Evolutionary conservation across 2,113 vertebrate species (phyloP).

Genomic region (Melanotaenia duboulayi): DNA sequence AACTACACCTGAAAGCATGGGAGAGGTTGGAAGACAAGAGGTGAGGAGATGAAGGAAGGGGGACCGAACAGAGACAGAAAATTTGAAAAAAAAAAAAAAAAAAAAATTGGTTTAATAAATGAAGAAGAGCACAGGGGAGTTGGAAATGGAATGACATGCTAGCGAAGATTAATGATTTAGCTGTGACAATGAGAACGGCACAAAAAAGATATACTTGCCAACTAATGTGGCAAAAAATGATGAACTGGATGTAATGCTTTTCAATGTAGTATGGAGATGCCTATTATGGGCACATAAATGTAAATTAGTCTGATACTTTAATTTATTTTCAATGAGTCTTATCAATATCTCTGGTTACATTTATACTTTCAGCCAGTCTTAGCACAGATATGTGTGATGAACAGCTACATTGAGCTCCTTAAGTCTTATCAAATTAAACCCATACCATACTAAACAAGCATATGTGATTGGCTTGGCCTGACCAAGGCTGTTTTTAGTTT

Average conservation of each 20-base stretch:
- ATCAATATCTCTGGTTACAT: background rate
- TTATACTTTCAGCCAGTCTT: no score
- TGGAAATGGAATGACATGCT: conserved; percentile 10
- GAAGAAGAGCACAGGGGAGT: conserved; percentile 3
- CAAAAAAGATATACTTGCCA: background rate
- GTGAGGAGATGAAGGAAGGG: background rate
- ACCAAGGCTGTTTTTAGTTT: background rate
- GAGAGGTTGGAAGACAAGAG: conserved; percentile 23
- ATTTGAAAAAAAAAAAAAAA: conserved; percentile 8
- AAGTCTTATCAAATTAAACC: background rate
- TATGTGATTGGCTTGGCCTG: background rate
- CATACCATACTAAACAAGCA: background rate
- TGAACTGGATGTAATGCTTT: no score
- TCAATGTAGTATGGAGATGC: background rate
- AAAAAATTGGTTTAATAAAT: conserved; percentile 11
- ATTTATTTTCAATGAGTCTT: background rate
- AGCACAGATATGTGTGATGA: background rate
- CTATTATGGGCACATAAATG: background rate
- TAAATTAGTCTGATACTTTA: background rate
- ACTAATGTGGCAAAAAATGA: no score
- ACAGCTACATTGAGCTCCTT: background rate
- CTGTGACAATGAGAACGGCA: conserved; percentile 8
- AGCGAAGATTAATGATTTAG: background rate
- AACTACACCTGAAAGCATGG: conserved; percentile 62
- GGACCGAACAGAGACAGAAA: conserved; percentile 18